Percentiles rank a stretch among this genome's conserved stretches.
phyloP scores from a whole-genome alignment of 2,888 invertebrate genomes.

The Hermaeophaga mercurialis region DNA sequence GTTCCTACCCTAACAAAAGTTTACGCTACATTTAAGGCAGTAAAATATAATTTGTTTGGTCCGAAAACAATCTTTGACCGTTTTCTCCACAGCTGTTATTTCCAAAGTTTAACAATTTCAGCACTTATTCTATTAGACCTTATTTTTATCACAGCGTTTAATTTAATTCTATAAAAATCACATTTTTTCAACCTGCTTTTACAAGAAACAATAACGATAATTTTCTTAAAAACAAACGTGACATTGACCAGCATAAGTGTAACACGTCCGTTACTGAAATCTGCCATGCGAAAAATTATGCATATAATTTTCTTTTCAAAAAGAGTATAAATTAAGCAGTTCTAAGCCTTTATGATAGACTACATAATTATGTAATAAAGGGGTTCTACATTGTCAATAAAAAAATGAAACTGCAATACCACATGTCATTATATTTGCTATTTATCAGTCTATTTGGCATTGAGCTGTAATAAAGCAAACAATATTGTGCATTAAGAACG shows the following conservation, averaged over 20 bases:
- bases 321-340: slow-evolving; percentile 1
- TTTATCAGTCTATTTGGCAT: neutral
- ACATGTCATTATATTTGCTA: neutral
- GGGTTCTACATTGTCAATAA: neutral
- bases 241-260: slow-evolving; percentile 11
- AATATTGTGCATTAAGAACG: too few species aligned
- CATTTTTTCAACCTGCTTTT: slow-evolving; percentile 1
- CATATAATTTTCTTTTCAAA: slow-evolving; percentile 9
- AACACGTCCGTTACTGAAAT: slow-evolving; percentile 3
- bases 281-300: slow-evolving; percentile 9
- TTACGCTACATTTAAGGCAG: too few species aligned
- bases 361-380: neutral
- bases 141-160: too few species aligned
- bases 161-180: slow-evolving; percentile 4
- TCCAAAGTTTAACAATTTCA: too few species aligned
- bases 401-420: neutral
- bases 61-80: too few species aligned
- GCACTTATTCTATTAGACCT: too few species aligned
- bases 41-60: too few species aligned
- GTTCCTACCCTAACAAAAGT: too few species aligned
- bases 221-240: slow-evolving; percentile 10
- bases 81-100: too few species aligned
- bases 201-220: slow-evolving; percentile 3
- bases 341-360: neutral
- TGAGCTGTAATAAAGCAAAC: neutral